Evolutionary conservation across 2,888 invertebrate genomes (phyloP).

Genomic region (Proisotoma minuta): DNA sequence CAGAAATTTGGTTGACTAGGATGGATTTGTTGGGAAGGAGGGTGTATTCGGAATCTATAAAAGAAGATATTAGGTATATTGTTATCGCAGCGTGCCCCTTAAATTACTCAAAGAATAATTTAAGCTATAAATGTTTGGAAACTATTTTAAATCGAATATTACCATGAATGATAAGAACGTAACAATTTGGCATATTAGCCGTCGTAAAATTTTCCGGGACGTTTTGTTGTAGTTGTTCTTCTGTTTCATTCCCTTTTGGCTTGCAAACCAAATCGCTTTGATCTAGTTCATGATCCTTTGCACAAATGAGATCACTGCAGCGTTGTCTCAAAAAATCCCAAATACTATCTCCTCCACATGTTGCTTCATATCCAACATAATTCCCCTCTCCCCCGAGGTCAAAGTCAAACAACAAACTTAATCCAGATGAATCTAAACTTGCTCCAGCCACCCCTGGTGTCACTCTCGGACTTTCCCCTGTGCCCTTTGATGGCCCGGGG

Average conservation of each 20-base stretch:
- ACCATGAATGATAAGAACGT: background rate
- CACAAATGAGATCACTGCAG: constrained; percentile 44
- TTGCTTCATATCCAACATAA: constrained; percentile 32
- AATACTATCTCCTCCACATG: constrained; percentile 42
- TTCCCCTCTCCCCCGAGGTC: constrained; percentile 29
- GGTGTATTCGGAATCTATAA: constrained; percentile 36
- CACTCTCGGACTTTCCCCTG: background rate
- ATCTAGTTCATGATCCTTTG: constrained; percentile 27
- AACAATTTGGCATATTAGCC: background rate
- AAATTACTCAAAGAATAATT: background rate
- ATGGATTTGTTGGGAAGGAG: constrained; percentile 35
- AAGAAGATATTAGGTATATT: constrained; percentile 40
- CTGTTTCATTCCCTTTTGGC: background rate
- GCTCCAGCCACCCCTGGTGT: constrained; percentile 7
- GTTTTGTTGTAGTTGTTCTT: constrained; percentile 22
- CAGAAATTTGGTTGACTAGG: constrained; percentile 37
- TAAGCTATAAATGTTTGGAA: background rate
- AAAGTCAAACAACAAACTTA: constrained; percentile 45
- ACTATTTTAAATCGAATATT: background rate
- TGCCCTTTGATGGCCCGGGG: background rate
- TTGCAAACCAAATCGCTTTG: background rate
- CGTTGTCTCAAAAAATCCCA: constrained; percentile 48
- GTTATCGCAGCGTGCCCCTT: background rate
- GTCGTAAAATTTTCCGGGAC: background rate
- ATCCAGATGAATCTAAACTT: constrained; percentile 31